Base-by-base conservation (phyloP, 2,888 invertebrate genomes). In the Rhodophaea formosa region DNA sequence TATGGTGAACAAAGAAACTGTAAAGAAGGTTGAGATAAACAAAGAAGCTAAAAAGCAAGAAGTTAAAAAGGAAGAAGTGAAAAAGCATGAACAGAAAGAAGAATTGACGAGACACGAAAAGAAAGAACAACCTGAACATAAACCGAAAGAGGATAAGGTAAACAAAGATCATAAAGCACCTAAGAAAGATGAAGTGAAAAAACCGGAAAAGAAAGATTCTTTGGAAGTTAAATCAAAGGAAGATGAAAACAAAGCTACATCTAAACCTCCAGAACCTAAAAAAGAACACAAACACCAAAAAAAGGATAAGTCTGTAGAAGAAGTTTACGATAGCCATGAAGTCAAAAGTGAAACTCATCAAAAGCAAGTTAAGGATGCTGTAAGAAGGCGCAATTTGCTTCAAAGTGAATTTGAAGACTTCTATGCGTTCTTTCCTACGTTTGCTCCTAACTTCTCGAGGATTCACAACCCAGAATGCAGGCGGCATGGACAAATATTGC, bases 401-500 rank as follows among this genome's bases (percentile, higher is more conserved):
- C 84, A 91, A 75, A 91, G 92, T 76, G 91, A 91, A 82, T 93
- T 94, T 74, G 93, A 93, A 74, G 92, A 93, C 69, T 87, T 94
- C 66, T 93, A 94, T 75, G 92, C 94, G 68, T 92, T 92, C 74
- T 87, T 94, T 64, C 94, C 95, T 59, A 93, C 93, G 53, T 95
- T 95, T 80, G 93, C 94, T 64, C 93, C 94, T 61, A 94, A 94
- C 85, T 94, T 94, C 77, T 92, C 93, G 59, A 92, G 92, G 65
- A 92, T 94, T 63, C 92, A 93, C 72, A 93, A 93, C 74, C 85
- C 92, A 53, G 93, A 93, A 77, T 95, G 95, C 85, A 92, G 94
- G 66, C 93, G 94, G 74, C 95, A 95, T 66, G 93, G 95, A 59
- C 93, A 93, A 79, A 93, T 95, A 70, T 93, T 95, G 67, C 84